Base-by-base conservation (phyloP, 2,113 vertebrate species). In the Arothron firmamentum region DNA sequence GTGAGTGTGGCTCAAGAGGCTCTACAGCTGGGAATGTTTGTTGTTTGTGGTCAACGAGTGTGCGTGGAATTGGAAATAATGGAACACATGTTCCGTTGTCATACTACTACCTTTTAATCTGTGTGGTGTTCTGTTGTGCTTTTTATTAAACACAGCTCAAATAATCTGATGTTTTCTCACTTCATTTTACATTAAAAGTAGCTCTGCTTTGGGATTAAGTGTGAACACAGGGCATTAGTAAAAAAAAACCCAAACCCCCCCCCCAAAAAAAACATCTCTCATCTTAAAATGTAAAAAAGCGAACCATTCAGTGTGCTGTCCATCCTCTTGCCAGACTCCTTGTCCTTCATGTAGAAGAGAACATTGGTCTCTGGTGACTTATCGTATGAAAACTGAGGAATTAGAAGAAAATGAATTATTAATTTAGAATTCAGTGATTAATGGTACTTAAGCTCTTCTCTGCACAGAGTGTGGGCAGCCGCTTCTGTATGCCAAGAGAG, bases 291-390 rank as follows among this genome's bases (percentile, higher is more conserved):
- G 89, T 91, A 70, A 88, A 70, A 86, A 90, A 90, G 62, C 79
- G 70, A 85, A 98, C 96, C 94, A 48, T 92, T 92, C 20, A 98
- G 83, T 23, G 88, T 93, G 89, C 96, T 98, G 92, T 98, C 96
- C 60, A 98, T 93, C 75, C 93, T 93, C 84, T 91, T 92, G 23
- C 86, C 80, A 31, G 90, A 90, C 59, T 78, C 28, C 6, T 90
- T 91, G 67, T 90, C 89, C 88, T 90, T 94, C 73, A 96, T 79
- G 12, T 91, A 94, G 79, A 98, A 92, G 56, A 91, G 88, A 78
- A 98, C 80, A 63, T 74, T 91, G 70, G 93, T 79, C 6, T 94
- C 94, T 52, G 94, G 93, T 46, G 91, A 92, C 86, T 90, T 87
- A 34, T 92, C 87, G 1, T 91, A 91, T 67, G 90, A 90, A 79